Evolutionary conservation across 2,888 invertebrate species (phyloP), one percentile per base, ranked within the genome.

Genomic region (Rhagophthalmus giganteus): DNA sequence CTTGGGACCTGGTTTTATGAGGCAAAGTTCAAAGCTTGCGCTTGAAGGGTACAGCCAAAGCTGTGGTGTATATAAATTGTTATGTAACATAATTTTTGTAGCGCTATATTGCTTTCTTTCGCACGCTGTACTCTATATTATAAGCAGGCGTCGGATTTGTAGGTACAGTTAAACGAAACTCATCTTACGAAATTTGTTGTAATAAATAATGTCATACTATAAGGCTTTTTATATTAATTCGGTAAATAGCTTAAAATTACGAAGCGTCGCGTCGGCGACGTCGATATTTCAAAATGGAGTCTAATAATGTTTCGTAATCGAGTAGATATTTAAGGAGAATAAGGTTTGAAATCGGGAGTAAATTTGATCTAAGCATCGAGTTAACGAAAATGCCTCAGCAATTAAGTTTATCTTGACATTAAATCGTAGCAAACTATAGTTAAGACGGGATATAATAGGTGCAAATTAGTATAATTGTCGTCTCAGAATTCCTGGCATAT

Each of bases 381-480:
- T 34, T 46, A 54, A 44, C 44, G 47, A 62, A 60, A 61, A 62
- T 62, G 64, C 59, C 60, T 65, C 64, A 61, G 65, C 68, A 68
- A 69, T 70, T 69, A 67, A 65, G 64, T 65, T 66, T 67, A 67
- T 67, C 68, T 67, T 61, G 67, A 67, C 66, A 64, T 63, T 67
- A 64, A 70, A 70, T 68, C 68, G 59, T 58, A 51, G 60, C 54
- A 60, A 62, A 60, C 61, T 62, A 60, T 59, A 64, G 62, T 60
- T 64, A 64, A 64, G 63, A 62, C 61, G 61, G 65, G 64, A 65
- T 68, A 70, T 72, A 72, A 73, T 73, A 72, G 72, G 71, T 73
- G 71, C 69, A 70, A 71, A 73, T 72, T 72, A 72, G 71, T 67
- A 66, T 72, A 73, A 73, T 72, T 72, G 71, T 69, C 70, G 69